A percentile compares a stretch with the other conserved stretches of the same genome.
These are phyloP conservation scores for Hydrocynus forskahlii DNA, from an alignment of 2,797 vertebrate species.

Conservation along the genomic window DNA sequence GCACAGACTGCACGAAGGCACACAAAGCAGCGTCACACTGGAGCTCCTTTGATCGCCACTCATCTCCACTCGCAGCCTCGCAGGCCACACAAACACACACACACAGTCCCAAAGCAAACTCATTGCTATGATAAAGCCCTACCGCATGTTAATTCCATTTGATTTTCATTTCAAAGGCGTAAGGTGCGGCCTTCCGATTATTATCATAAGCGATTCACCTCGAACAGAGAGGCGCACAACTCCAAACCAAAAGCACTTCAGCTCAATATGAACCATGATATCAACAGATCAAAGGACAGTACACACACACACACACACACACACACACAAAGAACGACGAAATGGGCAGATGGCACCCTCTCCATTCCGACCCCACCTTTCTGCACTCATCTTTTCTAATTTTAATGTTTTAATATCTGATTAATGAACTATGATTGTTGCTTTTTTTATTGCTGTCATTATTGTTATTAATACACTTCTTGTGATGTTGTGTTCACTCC, in stretches of 20 bases:
- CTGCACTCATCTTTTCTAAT: not conserved
- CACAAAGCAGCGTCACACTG: too few species aligned
- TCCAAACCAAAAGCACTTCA: conserved; percentile 43
- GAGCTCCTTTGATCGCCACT: conserved; percentile 39
- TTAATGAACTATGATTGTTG: not conserved
- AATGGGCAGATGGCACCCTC: not conserved
- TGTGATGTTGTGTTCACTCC: too few species aligned
- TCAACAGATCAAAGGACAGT: conserved; percentile 55
- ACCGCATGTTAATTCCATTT: conserved; percentile 37
- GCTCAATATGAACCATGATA: not conserved
- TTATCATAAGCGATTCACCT: conserved; percentile 51
- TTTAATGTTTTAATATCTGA: not conserved
- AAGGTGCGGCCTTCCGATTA: conserved; percentile 47
- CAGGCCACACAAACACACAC: conserved; percentile 15
- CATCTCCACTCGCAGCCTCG: conserved; percentile 6
- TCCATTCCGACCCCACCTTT: conserved; percentile 8
- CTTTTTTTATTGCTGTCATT: too few species aligned
- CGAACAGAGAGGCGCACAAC: conserved; percentile 23
- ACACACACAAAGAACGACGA: conserved; percentile 22
- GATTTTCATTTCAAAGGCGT: conserved; percentile 58
- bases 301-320: conserved; percentile 12
- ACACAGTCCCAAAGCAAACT: conserved; percentile 28
- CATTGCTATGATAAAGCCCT: conserved; percentile 46
- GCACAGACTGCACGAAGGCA: not conserved
- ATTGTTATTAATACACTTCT: too few species aligned